phyloP scores from a whole-genome alignment of 2,888 invertebrate genomes.

The Eledona agricola region DNA sequence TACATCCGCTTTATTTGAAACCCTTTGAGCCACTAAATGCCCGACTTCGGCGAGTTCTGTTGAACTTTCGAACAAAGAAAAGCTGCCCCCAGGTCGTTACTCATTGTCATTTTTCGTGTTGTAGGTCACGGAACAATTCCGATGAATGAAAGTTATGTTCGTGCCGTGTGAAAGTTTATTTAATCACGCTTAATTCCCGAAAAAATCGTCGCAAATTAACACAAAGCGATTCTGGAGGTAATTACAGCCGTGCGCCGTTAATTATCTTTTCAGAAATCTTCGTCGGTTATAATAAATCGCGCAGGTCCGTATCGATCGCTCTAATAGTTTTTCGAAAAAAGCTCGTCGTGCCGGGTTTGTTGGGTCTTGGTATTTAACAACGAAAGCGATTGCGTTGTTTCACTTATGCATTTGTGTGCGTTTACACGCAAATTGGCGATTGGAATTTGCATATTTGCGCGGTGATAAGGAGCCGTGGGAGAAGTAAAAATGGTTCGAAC shows the following conservation, averaged over 20 bases:
- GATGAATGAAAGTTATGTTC: slow-evolving; percentile 17
- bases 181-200: slow-evolving; percentile 15
- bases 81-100: no score
- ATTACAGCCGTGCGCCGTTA: slow-evolving; percentile 19
- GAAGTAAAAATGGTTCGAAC: slow-evolving; percentile 29
- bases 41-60: no score
- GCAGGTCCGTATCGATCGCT: slow-evolving; percentile 23
- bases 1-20: no score
- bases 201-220: slow-evolving; percentile 23
- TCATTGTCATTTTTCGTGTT: slow-evolving; percentile 5
- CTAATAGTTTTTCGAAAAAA: slow-evolving; percentile 22
- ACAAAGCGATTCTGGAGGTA: slow-evolving; percentile 15
- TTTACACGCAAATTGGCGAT: slow-evolving; percentile 43
- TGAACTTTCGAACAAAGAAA: no score
- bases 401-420: slow-evolving; percentile 47
- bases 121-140: slow-evolving; percentile 9
- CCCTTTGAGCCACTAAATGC: no score
- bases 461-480: slow-evolving; percentile 32
- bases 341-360: slow-evolving; percentile 13
- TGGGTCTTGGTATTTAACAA: slow-evolving; percentile 31
- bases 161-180: slow-evolving; percentile 21
- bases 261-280: slow-evolving; percentile 22
- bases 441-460: slow-evolving; percentile 41
- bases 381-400: slow-evolving; percentile 38
- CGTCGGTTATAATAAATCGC: slow-evolving; percentile 25